Evolutionary conservation across 1,140 invertebrate genomes (phyloP).

Genomic region (Dolichoris vasculosae): DNA sequence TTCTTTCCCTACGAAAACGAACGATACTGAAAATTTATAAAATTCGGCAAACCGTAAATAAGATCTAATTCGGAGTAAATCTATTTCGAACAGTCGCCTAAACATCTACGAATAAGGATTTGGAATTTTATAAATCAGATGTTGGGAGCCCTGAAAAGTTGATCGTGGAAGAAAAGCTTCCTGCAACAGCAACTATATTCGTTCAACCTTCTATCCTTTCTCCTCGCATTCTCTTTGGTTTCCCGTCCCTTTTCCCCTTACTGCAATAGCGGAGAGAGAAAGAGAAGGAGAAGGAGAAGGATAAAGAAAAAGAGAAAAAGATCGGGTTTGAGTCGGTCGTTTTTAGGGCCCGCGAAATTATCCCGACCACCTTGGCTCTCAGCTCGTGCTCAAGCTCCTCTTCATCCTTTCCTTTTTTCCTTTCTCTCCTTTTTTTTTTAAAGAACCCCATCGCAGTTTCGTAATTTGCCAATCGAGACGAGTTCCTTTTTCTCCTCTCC

Average conservation of each 20-base stretch:
- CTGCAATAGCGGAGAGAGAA: constrained; percentile 12
- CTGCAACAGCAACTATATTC: constrained; percentile 2
- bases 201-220: constrained; percentile 23
- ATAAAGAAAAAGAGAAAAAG: constrained; percentile 33
- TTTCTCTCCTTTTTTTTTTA: constrained; percentile 59
- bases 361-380: constrained; percentile 74
- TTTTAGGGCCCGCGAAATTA: constrained; percentile 69
- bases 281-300: constrained; percentile 10
- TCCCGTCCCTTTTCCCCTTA: constrained; percentile 1
- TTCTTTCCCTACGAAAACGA: too few relatives aligned
- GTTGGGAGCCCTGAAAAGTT: neutral
- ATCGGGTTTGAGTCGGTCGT: constrained; percentile 57
- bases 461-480: constrained; percentile 72
- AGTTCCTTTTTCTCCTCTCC: constrained; percentile 24
- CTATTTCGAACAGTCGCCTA: too few relatives aligned
- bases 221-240: neutral
- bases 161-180: neutral
- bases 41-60: too few relatives aligned
- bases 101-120: too few relatives aligned
- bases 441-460: constrained; percentile 57
- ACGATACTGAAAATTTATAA: too few relatives aligned
- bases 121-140: too few relatives aligned
- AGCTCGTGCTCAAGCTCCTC: constrained; percentile 61
- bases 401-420: constrained; percentile 35
- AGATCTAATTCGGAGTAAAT: too few relatives aligned